Base-by-base conservation (phyloP, 2,888 invertebrate genomes). In the Buathra laborator region DNA sequence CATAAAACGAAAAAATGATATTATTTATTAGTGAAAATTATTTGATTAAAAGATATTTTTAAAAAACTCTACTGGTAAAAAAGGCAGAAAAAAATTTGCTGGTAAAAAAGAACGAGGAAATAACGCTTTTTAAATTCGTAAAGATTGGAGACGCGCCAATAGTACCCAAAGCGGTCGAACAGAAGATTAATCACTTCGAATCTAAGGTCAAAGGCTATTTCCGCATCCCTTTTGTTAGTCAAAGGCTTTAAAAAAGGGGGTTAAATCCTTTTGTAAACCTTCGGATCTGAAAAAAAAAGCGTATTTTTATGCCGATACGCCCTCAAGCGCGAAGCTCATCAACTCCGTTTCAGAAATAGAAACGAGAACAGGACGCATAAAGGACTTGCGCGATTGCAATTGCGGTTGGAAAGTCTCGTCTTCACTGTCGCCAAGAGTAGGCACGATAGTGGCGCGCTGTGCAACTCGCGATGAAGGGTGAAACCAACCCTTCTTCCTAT, bases 321-420 rank as follows among this genome's bases (percentile, higher is more conserved):
- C 32, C 32, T 32, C n/a, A 29, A 67, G n/a, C 29, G 43, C 62
- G 10, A 70, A 59, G 68, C 43, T 80, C 79, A 72, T 80, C 56
- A 62, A 68, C 59, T 44, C 70, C 64, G 16, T 37, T 66, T 53
- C 78, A 67, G 46, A 79, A 83, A 75, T 75, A 64, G 83, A 70
- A 71, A 59, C 59, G 59, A 59, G 59, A 16, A 12, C 10, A 59
- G 19, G 29, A 12, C 19, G 29, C 29, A 78, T 51, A 83, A 32
- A 83, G 68, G 48, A 75, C 74, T 72, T 62, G 72, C 68, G 62
- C 74, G 37, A 64, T 64, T 12, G 68, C 68, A 68, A 75, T 68
- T 74, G 75, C 70, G 67, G 59, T 48, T 74, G 43, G 66, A 62
- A 24, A 79, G 24, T 71, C 75, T 70, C 74, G 72, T 83, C 68